Evolutionary conservation across 2,113 vertebrate species (phyloP), one percentile per base, ranked within the genome.

Genomic region (Macrotus californicus): DNA sequence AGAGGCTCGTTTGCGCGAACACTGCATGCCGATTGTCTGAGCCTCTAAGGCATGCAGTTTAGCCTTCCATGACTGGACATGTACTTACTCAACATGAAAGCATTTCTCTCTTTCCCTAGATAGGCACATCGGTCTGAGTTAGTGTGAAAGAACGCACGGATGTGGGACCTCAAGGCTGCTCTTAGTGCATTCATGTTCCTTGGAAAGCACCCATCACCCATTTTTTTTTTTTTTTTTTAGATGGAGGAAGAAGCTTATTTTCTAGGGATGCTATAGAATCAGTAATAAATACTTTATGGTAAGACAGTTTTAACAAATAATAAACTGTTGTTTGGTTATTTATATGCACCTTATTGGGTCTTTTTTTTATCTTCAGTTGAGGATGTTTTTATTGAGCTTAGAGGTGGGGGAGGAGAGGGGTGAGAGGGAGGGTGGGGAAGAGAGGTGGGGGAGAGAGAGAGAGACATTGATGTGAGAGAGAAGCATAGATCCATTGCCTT

Each of bases 61-160:
- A 92, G 92, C 83, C 50, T 86, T 94, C 89, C 79, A 10, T 96
- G 94, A 93, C 76, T 81, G 90, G 90, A 95, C 94, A 83, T 77
- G 92, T 79, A 69, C 54, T 50, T n/a, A 85, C 24, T 94, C 94
- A 92, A 95, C 73, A 88, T 90, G 80, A 97, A 94, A 96, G 92
- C 95, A 52, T 81, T 95, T 93, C 56, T 93, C 36, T 91, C 46
- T 95, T 88, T 95, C 59, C 67, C 67, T 24, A 31, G 59, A 67
- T 70, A n/a, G 91, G 59, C 50, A 66, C 36, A 21, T 18, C 29
- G 24, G 36, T 85, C 76, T 91, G 94, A 97, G 59, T 95, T 92
- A 90, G 24, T 81, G 43, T 88, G 81, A 92, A 97, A 93, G 93
- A 96, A 94, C 73, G 95, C 39, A 67, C 21, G 67, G 72, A 82